Conservation (phyloP, 2,888 invertebrate genomes). For the Agrotis clavis region DNA sequence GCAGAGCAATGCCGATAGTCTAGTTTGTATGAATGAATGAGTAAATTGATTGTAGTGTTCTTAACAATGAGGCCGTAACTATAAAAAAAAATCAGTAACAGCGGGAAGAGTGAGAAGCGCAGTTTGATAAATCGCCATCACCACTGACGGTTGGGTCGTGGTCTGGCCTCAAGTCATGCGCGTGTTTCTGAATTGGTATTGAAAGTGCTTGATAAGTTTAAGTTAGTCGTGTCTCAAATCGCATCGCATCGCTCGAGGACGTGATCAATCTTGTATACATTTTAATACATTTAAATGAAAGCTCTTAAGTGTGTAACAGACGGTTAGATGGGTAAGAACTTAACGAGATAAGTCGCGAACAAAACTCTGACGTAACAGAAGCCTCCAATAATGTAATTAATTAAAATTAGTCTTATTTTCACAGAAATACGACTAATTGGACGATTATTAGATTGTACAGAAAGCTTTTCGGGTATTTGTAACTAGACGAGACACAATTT, state of each 20-base stretch:
- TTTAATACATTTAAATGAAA: neutral
- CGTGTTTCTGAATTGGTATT: too few relatives aligned
- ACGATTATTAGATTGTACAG: neutral
- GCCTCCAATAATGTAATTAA: constrained; percentile 24
- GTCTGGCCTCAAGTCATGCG: neutral
- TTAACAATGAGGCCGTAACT: too few relatives aligned
- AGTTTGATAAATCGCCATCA: neutral
- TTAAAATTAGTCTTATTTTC: constrained; percentile 34
- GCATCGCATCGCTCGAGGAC: neutral
- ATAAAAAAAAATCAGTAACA: too few relatives aligned
- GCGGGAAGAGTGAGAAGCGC: too few relatives aligned
- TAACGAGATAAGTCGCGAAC: constrained; percentile 8
- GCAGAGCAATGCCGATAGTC: too few relatives aligned
- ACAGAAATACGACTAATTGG: constrained; percentile 32
- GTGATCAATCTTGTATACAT: neutral
- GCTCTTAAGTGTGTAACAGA: neutral
- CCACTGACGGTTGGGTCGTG: neutral
- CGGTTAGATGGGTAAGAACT: constrained; percentile 19
- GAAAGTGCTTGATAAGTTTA: too few relatives aligned
- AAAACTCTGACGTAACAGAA: constrained; percentile 13
- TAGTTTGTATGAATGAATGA: too few relatives aligned
- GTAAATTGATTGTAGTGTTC: too few relatives aligned
- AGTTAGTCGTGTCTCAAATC: neutral
- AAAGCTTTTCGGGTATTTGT: neutral
- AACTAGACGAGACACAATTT: constrained; percentile 5